Evolutionary conservation across 2,888 invertebrate genomes (phyloP).

Genomic region (Drosophila pullipes): DNA sequence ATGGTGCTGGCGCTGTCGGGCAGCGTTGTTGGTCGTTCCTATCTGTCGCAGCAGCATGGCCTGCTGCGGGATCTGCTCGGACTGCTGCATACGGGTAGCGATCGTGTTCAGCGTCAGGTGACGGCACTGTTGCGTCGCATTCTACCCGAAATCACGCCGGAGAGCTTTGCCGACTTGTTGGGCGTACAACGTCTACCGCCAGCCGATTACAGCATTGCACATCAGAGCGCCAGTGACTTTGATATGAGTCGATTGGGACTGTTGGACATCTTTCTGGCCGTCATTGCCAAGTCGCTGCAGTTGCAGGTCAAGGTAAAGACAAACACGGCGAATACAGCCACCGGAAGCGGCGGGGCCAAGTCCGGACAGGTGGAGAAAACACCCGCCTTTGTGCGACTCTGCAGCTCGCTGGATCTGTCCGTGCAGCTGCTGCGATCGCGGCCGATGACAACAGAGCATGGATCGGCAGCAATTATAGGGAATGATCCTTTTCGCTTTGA

Average conservation of each 20-base stretch:
- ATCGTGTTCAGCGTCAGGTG: slow-evolving; percentile 96
- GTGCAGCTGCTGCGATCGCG: slow-evolving; percentile 80
- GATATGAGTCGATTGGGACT: slow-evolving; percentile 89
- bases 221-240: slow-evolving; percentile 85
- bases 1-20: slow-evolving; percentile 97
- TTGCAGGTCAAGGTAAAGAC: slow-evolving; percentile 92
- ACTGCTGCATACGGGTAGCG: slow-evolving; percentile 96
- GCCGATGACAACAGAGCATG: slow-evolving; percentile 52
- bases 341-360: slow-evolving; percentile 14
- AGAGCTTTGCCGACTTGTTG: slow-evolving; percentile 91
- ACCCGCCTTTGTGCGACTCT: slow-evolving; percentile 83
- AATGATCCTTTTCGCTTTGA: slow-evolving; percentile 75
- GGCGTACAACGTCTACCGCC: slow-evolving; percentile 90
- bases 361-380: slow-evolving; percentile 86
- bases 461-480: not conserved
- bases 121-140: slow-evolving; percentile 94
- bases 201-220: slow-evolving; percentile 91
- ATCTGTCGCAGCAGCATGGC: slow-evolving; percentile 95
- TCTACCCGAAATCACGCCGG: slow-evolving; percentile 95
- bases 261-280: slow-evolving; percentile 95
- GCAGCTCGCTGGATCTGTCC: slow-evolving; percentile 84
- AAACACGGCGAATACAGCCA: slow-evolving; percentile 36
- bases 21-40: slow-evolving; percentile 94
- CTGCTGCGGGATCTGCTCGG: slow-evolving; percentile 93
- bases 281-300: slow-evolving; percentile 95